These are phyloP conservation scores for Drosophila kanapiae DNA, from an alignment of 1,140 invertebrate species.

Conservation along the genomic window DNA sequence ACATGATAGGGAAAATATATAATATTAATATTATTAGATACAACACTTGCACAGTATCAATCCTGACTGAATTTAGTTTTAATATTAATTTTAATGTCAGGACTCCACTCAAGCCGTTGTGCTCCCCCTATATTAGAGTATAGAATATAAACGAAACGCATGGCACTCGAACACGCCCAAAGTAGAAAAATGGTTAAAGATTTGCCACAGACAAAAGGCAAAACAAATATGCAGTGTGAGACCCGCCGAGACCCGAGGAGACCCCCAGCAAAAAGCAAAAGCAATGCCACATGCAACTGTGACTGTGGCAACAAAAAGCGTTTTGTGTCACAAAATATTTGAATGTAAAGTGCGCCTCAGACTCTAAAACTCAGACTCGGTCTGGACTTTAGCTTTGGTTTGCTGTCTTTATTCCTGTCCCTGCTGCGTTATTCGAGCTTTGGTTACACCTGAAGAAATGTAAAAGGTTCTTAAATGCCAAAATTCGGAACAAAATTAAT, in stretches of 20 bases:
- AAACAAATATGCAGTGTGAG: slow-evolving; percentile 65
- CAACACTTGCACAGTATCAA: no score
- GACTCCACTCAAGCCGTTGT: neutral
- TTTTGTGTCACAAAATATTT: slow-evolving; percentile 83
- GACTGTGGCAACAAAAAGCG: slow-evolving; percentile 53
- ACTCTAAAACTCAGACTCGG: slow-evolving; percentile 39
- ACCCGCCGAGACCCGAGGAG: slow-evolving; percentile 33
- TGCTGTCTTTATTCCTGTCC: slow-evolving; percentile 75
- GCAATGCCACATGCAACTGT: slow-evolving; percentile 35
- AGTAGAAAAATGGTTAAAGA: slow-evolving; percentile 52
- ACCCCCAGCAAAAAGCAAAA: slow-evolving; percentile 40
- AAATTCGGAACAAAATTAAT: neutral
- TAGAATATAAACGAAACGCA: slow-evolving; percentile 49
- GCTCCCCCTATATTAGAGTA: slow-evolving; percentile 13
- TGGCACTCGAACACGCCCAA: slow-evolving; percentile 62
- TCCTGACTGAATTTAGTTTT: no score
- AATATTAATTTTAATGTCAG: no score
- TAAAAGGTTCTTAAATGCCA: neutral
- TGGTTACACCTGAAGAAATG: neutral
- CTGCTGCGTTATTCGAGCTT: slow-evolving; percentile 18
- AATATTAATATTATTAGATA: no score
- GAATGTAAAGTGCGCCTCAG: slow-evolving; percentile 78
- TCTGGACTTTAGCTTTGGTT: slow-evolving; percentile 46
- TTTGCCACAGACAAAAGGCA: slow-evolving; percentile 63
- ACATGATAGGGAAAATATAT: neutral